Evolutionary conservation across 2,113 vertebrate species (phyloP), one percentile per base, ranked within the genome.

Genomic region (Lucifuga dentata): DNA sequence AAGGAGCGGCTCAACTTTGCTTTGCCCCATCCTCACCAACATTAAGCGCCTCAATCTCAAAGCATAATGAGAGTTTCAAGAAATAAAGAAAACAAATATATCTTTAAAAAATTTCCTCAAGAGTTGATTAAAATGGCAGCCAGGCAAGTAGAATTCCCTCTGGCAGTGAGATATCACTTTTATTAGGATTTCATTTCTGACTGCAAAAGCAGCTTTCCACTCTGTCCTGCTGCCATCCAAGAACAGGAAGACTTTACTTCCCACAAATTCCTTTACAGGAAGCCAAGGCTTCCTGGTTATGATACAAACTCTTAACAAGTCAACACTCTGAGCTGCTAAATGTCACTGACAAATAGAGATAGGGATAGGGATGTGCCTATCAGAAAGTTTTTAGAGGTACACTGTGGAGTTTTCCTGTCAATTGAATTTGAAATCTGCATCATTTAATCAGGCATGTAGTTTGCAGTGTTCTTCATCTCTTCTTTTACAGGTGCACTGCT

Each of bases 151-250:
- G 51, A 52, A 57, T 38, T 56, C 65, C 73, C 55, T 38, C 45
- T 39, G 73, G 67, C 68, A 65, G 39, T 23, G 60, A 80, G 58
- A 65, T 71, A 85, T 66, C 66, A 41, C 48, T 71, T 81, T 84
- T 82, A 76, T 82, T 48, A 49, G 53, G 49, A 63, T 80, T 84
- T 79, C 38, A 81, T 84, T 81, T 84, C 44, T 20, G 3, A 67
- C 64, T 70, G 75, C 50, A 79, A 75, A 73, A 64, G 43, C 58
- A 36, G 60, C 41, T 19, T 19, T 75, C 71, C 69, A 38, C 67
- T 64, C 33, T 32, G 46, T 53, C 8, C 33, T 11, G 1, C 12
- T 44, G 35, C 51, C 29, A 43, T 73, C 46, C 74, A 85, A 66
- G 58, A 58, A 70, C 83, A 84, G 63, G 70, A 83, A 83, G 61